A percentile compares a stretch with the other conserved stretches of the same genome.
These are phyloP conservation scores for Odocoileus virginianus DNA, from an alignment of 2,113 vertebrate species.

Conservation along the genomic window DNA sequence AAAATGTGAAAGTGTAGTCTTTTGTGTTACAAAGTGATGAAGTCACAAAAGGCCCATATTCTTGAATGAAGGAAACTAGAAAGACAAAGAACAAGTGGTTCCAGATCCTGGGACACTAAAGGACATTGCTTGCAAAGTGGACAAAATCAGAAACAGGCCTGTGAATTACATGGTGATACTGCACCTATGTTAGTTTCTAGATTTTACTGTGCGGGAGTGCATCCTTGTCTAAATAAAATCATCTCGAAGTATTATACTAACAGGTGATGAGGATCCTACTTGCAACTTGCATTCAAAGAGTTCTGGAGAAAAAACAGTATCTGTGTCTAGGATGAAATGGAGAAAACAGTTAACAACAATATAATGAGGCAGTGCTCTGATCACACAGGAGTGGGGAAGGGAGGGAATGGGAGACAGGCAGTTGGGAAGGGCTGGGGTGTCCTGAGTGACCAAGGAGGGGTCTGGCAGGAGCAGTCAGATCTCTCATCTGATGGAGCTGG, in stretches of 20 bases:
- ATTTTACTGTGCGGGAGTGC: not conserved
- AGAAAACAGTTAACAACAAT: not conserved
- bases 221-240: not conserved
- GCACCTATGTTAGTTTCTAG: not conserved
- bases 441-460: not conserved
- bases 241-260: not conserved
- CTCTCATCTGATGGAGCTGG: not conserved
- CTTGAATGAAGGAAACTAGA: not conserved
- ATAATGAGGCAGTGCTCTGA: not conserved
- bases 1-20: not conserved
- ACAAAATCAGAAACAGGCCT: not conserved
- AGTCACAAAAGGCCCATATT: not conserved
- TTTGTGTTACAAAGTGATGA: not conserved
- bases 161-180: too few relatives aligned
- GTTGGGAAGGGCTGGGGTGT: not conserved
- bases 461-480: not conserved
- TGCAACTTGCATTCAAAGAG: not conserved
- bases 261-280: not conserved
- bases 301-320: not conserved
- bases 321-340: not conserved
- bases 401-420: accelerated
- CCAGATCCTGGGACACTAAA: not conserved
- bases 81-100: not conserved
- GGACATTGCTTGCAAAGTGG: not conserved
- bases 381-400: not conserved